A percentile compares a stretch with the other conserved stretches of the same genome.
These are phyloP conservation scores for Magallana angulata DNA, from an alignment of 1,140 invertebrate genomes.

Conservation along the genomic window DNA sequence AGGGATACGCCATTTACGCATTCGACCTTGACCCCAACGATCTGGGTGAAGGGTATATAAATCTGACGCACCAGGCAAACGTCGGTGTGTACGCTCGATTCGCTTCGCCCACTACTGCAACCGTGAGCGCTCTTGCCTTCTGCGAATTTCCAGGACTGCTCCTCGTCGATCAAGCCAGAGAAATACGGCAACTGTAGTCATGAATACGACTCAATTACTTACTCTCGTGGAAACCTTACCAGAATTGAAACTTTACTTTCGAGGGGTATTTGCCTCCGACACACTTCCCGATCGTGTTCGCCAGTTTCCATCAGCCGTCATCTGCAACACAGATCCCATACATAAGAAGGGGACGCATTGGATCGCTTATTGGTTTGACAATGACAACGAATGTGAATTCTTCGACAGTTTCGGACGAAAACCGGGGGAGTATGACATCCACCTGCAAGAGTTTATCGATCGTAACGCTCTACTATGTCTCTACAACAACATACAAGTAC, in stretches of 20 bases:
- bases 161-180: slow-evolving; percentile 22
- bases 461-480: not conserved
- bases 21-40: slow-evolving; percentile 21
- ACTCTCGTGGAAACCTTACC: not conserved
- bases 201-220: slow-evolving; percentile 14
- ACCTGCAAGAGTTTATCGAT: slow-evolving; percentile 2
- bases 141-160: slow-evolving; percentile 14
- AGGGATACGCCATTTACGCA: slow-evolving; percentile 41
- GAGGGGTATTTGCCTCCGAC: slow-evolving; percentile 37
- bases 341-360: slow-evolving; percentile 39
- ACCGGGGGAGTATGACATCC: slow-evolving; percentile 30
- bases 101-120: not conserved
- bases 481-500: slow-evolving; percentile 25
- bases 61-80: slow-evolving; percentile 36
- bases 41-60: slow-evolving; percentile 47
- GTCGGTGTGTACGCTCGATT: slow-evolving; percentile 43
- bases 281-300: slow-evolving; percentile 18
- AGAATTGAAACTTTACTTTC: not conserved
- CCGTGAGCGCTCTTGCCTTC: slow-evolving; percentile 25
- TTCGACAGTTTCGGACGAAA: slow-evolving; percentile 45
- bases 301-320: not conserved
- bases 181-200: not conserved
- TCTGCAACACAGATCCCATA: slow-evolving; percentile 44
- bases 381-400: slow-evolving; percentile 30
- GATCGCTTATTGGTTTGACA: slow-evolving; percentile 37